Percentiles rank a stretch among this genome's conserved stretches.
phyloP scores from a whole-genome alignment of 1,140 invertebrate genomes.

The Sitodiplosis mosellana region DNA sequence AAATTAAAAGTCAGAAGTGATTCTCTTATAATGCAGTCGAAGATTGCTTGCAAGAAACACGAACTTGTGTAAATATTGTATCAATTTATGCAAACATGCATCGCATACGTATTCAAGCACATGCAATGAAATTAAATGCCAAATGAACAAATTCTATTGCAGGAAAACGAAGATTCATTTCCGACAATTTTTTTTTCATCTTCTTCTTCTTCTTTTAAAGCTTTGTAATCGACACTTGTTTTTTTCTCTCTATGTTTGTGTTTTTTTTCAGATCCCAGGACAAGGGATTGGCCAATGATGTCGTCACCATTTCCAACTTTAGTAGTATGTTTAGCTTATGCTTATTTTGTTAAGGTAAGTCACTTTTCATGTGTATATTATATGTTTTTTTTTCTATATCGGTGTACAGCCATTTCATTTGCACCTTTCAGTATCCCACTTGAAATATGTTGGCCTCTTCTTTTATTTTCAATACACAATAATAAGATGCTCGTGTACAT shows the following conservation, averaged over 20 bases:
- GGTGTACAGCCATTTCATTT: too few species aligned
- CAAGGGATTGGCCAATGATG: constrained; percentile 72
- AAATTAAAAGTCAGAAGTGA: not conserved
- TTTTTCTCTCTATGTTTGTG: not conserved
- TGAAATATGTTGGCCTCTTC: too few species aligned
- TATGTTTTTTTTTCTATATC: too few species aligned
- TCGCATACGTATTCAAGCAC: not conserved
- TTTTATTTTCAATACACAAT: too few species aligned
- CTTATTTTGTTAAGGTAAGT: constrained; percentile 55
- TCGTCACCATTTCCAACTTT: constrained; percentile 64
- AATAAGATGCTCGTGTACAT: too few species aligned
- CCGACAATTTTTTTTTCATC: not conserved
- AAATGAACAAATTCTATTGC: constrained; percentile 15
- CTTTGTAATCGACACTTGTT: not conserved
- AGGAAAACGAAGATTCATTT: constrained; percentile 1
- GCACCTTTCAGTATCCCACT: too few species aligned
- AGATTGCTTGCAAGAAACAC: too few species aligned
- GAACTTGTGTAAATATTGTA: too few species aligned
- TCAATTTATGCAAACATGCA: not conserved
- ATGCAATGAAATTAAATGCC: constrained; percentile 6
- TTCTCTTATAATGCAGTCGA: too few species aligned
- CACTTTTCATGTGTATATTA: not conserved
- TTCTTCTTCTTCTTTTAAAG: not conserved
- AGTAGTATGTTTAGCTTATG: constrained; percentile 52
- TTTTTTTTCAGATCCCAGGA: constrained; percentile 47